phyloP scores from a whole-genome alignment of 2,797 vertebrate genomes.

The Muscicapa comitata region DNA sequence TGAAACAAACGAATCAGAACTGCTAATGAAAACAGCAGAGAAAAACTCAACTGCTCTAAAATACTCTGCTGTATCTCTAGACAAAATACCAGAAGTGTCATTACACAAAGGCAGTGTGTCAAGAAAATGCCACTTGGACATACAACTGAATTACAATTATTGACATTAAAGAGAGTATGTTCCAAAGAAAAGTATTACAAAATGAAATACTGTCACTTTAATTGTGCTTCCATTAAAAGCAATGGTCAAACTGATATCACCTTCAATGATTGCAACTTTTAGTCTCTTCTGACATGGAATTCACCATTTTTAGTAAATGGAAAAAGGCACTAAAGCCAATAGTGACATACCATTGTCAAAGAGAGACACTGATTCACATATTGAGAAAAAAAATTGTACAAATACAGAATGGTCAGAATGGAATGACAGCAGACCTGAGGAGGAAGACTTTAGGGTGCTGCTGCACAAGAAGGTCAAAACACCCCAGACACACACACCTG shows the following conservation, averaged over 20 bases:
- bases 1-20: neutral
- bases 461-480: neutral
- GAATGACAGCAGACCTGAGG: neutral
- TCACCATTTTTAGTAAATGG: neutral
- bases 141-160: neutral
- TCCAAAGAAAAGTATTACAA: neutral
- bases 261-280: neutral
- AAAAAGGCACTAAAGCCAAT: neutral
- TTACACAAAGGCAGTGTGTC: neutral
- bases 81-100: neutral
- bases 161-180: neutral
- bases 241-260: neutral
- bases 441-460: neutral
- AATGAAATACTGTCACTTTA: neutral
- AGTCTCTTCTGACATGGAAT: neutral
- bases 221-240: neutral
- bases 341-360: neutral
- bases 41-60: neutral
- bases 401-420: neutral
- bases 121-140: neutral
- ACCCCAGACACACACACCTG: accelerated
- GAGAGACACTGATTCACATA: neutral
- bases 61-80: neutral
- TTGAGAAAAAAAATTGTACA: neutral
- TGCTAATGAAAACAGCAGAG: neutral